A percentile compares a stretch with the other conserved stretches of the same genome.
Evolutionary conservation across 1,140 invertebrate genomes (phyloP).

Genomic region (Drosophila takahashii): DNA sequence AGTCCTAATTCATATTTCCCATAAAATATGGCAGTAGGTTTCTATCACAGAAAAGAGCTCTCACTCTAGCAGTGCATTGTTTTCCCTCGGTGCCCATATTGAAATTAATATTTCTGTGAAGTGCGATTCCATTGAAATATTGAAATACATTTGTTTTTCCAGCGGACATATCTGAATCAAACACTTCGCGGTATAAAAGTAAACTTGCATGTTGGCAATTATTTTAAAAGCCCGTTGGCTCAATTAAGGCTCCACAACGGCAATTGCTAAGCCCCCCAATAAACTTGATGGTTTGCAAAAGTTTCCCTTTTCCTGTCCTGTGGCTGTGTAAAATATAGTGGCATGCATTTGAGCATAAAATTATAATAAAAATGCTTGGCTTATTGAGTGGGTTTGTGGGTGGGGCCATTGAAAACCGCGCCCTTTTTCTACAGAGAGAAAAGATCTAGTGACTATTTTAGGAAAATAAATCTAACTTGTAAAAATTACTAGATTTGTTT

Average conservation of each 20-base stretch:
- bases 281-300: slow-evolving; percentile 52
- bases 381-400: slow-evolving; percentile 44
- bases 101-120: slow-evolving; percentile 13
- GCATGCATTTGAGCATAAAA: slow-evolving; percentile 71
- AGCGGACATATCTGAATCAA: slow-evolving; percentile 31
- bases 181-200: slow-evolving; percentile 8
- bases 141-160: slow-evolving; percentile 20
- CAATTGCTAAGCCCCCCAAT: slow-evolving; percentile 36
- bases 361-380: slow-evolving; percentile 73
- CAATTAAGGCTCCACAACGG: slow-evolving; percentile 58
- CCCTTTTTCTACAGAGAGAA: slow-evolving; percentile 1
- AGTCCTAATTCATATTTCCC: too few species aligned
- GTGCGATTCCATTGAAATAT: slow-evolving; percentile 33
- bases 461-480: not conserved
- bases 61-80: not conserved
- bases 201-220: slow-evolving; percentile 55
- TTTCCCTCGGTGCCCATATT: not conserved
- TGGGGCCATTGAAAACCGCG: not conserved
- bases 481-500: not conserved
- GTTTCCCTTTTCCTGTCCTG: slow-evolving; percentile 21
- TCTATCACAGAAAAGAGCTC: not conserved
- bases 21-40: not conserved
- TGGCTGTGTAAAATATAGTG: slow-evolving; percentile 47
- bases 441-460: not conserved
- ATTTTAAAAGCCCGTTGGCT: slow-evolving; percentile 67